Percentiles rank a stretch among this genome's conserved stretches.
Evolutionary conservation across 2,113 vertebrate species (phyloP).

Genomic region (Takifugu flavidus): DNA sequence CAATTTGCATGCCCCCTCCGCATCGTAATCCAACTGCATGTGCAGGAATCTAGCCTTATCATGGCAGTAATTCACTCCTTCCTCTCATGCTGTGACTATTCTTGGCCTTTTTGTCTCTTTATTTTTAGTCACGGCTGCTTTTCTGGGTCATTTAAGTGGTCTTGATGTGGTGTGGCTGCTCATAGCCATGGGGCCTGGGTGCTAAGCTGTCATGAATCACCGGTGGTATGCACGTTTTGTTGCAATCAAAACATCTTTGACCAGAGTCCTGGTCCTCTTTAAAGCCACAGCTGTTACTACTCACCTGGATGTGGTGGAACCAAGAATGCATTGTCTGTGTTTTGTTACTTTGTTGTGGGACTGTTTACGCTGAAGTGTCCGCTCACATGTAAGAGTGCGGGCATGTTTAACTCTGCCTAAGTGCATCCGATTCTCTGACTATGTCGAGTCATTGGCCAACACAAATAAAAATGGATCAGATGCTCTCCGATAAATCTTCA

Average conservation of each 20-base stretch:
- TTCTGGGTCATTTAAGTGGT: conserved; percentile 69
- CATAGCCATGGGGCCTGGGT: conserved; percentile 28
- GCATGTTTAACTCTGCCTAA: conserved; percentile 26
- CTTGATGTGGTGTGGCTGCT: conserved; percentile 54
- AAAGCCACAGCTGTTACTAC: conserved; percentile 44
- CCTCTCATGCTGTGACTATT: conserved; percentile 71
- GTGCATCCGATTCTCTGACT: conserved; percentile 49
- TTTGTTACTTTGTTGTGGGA: conserved; percentile 23
- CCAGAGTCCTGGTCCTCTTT: conserved; percentile 20
- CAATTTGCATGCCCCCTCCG: conserved; percentile 72
- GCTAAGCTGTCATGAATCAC: conserved; percentile 48
- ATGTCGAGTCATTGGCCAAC: conserved; percentile 59
- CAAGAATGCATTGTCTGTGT: conserved; percentile 29
- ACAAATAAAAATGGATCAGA: conserved; percentile 53
- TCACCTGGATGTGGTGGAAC: conserved; percentile 42
- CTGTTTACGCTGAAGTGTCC: conserved; percentile 11
- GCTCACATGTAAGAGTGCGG: conserved; percentile 23
- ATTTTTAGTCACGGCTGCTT: conserved; percentile 74
- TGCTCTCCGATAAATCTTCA: conserved; percentile 47
- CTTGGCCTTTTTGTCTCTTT: conserved; percentile 66
- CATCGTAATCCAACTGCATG: conserved; percentile 69
- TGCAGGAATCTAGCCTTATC: conserved; percentile 74
- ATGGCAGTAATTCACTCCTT: conserved; percentile 71
- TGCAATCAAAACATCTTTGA: conserved; percentile 25
- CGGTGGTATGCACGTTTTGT: conserved; percentile 27